Evolutionary conservation across 92 coral and sea anemone genomes (phyloP), one percentile per base, ranked within the genome.

Genomic region (Epizoanthus stellaris): DNA sequence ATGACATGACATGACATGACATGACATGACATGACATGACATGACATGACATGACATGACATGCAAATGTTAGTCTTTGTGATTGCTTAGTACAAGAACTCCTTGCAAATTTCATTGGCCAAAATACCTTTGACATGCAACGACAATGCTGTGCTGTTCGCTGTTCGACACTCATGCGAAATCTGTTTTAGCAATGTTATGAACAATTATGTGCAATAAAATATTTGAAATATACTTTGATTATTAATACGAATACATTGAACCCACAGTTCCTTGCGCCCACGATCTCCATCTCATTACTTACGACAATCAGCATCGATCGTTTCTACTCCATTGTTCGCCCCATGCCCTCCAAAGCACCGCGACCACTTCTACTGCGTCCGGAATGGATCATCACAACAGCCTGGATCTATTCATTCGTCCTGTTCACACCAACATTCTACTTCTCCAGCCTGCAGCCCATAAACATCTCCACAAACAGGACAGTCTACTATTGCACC

Each of bases 241-340:
- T 19, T 19, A 64, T 12, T 4, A 8, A 2, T 6, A 3, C 43
- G 52, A 17, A 1, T 38, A 4, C 62, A 8, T 76, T 76, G 10
- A 54, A 60, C n/a, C 56, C 70, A 76, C 90, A 87, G 90, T 71
- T 79, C 65, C 87, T 87, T 58, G 87, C 86, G 14, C 81, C 90
- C 7, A 75, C 85, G n/a, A 60, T 69, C 43, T 92, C 95, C 54
- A 85, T 88, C 80, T 80, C 88, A 57, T 30, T 92, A 3, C 76
- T 92, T 30, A 85, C 95, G 4, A 88, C 77, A 43, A 87, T 92
- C 65, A 92, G 95, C 80, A 87, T 92, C 60, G 95, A 92, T 75
- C 75, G 85, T 4, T 87, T 82, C 80, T 87, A 69, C 64, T 43
- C 83, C 59, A 80, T 64, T 36, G 82, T 68, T 59, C 82, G 82